A percentile compares a stretch with the other conserved stretches of the same genome.
Conservation (phyloP, 2,113 vertebrate species). For the Verasper variegatus region DNA sequence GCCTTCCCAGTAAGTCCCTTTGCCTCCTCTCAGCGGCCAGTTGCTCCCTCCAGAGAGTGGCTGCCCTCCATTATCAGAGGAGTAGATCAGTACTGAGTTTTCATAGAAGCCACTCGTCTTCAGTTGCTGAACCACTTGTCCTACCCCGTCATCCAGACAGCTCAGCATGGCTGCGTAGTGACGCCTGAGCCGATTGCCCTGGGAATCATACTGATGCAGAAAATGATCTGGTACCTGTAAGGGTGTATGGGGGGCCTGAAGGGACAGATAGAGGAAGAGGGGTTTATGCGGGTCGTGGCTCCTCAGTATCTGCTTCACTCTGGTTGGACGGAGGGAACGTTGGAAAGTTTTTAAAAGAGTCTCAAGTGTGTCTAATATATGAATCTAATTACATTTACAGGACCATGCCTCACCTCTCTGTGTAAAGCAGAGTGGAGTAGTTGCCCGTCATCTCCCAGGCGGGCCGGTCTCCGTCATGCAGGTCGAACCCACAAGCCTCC, state of each 20-base stretch:
- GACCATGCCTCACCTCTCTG: constrained; percentile 79
- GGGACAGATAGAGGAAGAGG: constrained; percentile 91
- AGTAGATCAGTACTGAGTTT: constrained; percentile 92
- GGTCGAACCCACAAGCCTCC: constrained; percentile 92
- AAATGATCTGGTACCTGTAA: constrained; percentile 89
- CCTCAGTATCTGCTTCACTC: constrained; percentile 88
- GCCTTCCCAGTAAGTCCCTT: constrained; percentile 96
- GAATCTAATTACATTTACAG: too few relatives aligned
- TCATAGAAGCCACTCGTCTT: constrained; percentile 85
- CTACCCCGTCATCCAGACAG: constrained; percentile 89
- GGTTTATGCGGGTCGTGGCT: constrained; percentile 86
- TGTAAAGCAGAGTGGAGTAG: constrained; percentile 94
- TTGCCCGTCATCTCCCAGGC: constrained; percentile 91
- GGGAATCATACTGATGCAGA: constrained; percentile 86
- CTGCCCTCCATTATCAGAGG: constrained; percentile 93
- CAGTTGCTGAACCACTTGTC: constrained; percentile 87
- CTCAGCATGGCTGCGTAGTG: constrained; percentile 93
- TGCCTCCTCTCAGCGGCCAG: constrained; percentile 93
- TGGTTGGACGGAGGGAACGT: constrained; percentile 40
- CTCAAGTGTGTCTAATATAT: too few relatives aligned
- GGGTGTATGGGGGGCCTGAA: constrained; percentile 91
- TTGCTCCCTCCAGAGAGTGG: constrained; percentile 91
- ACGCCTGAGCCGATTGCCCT: constrained; percentile 86
- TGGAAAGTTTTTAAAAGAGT: background rate
- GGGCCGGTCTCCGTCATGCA: constrained; percentile 90